A percentile compares a stretch with the other conserved stretches of the same genome.
phyloP scores from a whole-genome alignment of 1,140 invertebrate genomes.

The Colletes latitarsis region DNA sequence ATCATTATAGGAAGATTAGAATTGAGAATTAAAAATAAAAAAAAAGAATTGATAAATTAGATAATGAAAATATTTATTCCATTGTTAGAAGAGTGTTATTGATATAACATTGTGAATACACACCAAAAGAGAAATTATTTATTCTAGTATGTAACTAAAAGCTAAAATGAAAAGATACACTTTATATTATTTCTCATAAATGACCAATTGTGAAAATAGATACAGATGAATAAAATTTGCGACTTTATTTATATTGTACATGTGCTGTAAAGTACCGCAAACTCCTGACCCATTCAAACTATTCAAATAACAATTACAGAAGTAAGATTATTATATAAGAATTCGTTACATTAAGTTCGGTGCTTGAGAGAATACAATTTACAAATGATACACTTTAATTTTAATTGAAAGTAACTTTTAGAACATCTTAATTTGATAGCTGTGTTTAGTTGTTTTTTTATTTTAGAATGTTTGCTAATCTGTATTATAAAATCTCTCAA shows the following conservation, averaged over 20 bases:
- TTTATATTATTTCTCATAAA: constrained; percentile 55
- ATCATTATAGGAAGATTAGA: constrained; percentile 26
- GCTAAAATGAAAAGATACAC: constrained; percentile 41
- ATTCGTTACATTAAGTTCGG: constrained; percentile 26
- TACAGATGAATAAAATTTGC: constrained; percentile 61
- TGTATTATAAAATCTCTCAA: constrained; percentile 32
- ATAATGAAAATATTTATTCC: constrained; percentile 42
- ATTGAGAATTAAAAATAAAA: constrained; percentile 42
- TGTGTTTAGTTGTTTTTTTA: not conserved
- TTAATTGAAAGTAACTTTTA: not conserved
- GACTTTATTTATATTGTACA: constrained; percentile 60
- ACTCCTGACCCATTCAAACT: constrained; percentile 47
- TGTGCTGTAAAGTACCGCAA: constrained; percentile 53
- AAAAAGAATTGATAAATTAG: constrained; percentile 34
- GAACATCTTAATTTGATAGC: not conserved
- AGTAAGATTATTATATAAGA: constrained; percentile 29
- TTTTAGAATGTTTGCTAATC: not conserved
- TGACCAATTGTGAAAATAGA: constrained; percentile 64
- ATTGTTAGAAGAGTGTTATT: constrained; percentile 47
- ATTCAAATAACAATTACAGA: constrained; percentile 26
- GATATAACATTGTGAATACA: constrained; percentile 52
- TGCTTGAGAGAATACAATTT: constrained; percentile 34
- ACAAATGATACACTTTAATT: not conserved
- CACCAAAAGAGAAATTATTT: constrained; percentile 51
- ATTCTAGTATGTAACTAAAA: constrained; percentile 51